phyloP scores from a whole-genome alignment of 2,113 vertebrate species.

The Oncorhynchus gorbuscha region DNA sequence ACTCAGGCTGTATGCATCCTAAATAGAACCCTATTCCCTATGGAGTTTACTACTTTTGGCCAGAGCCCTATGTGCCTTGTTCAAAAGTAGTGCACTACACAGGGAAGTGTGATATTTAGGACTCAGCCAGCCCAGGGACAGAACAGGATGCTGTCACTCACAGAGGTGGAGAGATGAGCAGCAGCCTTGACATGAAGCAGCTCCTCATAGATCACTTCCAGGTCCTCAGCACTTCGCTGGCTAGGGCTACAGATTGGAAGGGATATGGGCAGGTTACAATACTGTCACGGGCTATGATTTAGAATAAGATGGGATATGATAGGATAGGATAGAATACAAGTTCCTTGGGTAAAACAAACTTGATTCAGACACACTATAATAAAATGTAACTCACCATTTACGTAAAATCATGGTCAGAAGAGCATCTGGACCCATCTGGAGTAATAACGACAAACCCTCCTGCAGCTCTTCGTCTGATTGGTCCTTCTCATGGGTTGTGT shows the following conservation, averaged over 20 bases:
- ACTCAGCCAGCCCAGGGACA: neutral
- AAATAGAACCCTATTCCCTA: no score
- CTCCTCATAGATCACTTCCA: conserved; percentile 95
- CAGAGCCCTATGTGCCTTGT: no score
- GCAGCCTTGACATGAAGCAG: conserved; percentile 91
- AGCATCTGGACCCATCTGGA: conserved; percentile 87
- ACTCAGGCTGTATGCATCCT: no score
- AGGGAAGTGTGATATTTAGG: neutral
- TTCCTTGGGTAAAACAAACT: neutral
- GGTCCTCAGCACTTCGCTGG: conserved; percentile 87
- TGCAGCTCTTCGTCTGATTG: conserved; percentile 82
- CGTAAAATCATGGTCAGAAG: conserved; percentile 91
- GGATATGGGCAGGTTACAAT: neutral
- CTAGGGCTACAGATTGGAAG: conserved; percentile 72
- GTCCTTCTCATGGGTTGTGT: conserved; percentile 64
- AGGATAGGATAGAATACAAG: neutral
- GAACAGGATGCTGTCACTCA: conserved; percentile 55
- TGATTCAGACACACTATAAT: neutral
- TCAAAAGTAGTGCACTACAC: neutral
- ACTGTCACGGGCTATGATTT: neutral
- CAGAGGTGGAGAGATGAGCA: conserved; percentile 89
- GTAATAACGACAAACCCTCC: conserved; percentile 82
- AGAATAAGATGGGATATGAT: no score
- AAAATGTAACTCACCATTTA: conserved; percentile 79
- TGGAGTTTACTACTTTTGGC: no score